Evolutionary conservation across 2,888 invertebrate genomes (phyloP).

Genomic region (Drosophila merina): DNA sequence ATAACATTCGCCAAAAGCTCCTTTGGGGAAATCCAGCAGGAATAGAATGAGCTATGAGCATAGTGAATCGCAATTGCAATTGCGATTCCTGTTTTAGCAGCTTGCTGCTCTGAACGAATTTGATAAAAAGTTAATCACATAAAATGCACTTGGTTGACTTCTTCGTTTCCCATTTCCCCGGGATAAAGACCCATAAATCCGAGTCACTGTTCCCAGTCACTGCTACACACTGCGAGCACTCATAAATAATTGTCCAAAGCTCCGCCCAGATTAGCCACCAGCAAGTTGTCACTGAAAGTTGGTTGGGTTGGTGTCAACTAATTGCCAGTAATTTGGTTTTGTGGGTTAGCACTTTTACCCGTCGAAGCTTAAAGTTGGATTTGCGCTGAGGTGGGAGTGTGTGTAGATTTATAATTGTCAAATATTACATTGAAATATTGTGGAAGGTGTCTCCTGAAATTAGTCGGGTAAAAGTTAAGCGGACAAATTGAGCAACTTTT

Average conservation of each 20-base stretch:
- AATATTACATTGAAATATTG: slow-evolving; percentile 38
- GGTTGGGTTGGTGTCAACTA: slow-evolving; percentile 50
- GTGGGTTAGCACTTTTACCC: slow-evolving; percentile 34
- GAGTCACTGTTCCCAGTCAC: slow-evolving; percentile 41
- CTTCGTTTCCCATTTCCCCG: slow-evolving; percentile 9
- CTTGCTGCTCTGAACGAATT: slow-evolving; percentile 36
- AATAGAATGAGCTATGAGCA: slow-evolving; percentile 12
- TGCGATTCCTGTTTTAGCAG: slow-evolving; percentile 24
- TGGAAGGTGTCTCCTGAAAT: slow-evolving; percentile 3
- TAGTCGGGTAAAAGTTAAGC: slow-evolving; percentile 21
- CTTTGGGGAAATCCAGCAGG: background rate
- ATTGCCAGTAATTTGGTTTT: slow-evolving; percentile 62
- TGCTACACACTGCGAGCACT: slow-evolving; percentile 17
- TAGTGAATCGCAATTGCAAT: slow-evolving; percentile 24
- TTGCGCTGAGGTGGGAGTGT: slow-evolving; percentile 10
- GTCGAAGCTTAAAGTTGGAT: slow-evolving; percentile 13
- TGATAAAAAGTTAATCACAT: slow-evolving; percentile 57
- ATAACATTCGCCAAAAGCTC: slow-evolving; percentile 55
- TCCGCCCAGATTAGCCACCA: slow-evolving; percentile 57
- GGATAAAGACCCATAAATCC: slow-evolving; percentile 63
- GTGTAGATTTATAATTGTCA: slow-evolving; percentile 42
- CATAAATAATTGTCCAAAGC: slow-evolving; percentile 70
- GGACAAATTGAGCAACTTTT: slow-evolving; percentile 5
- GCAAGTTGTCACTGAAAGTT: slow-evolving; percentile 47
- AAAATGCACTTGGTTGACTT: slow-evolving; percentile 42